These are phyloP conservation scores for Heloderma charlesbogerti DNA, from an alignment of 2,113 vertebrate species.

Conservation along the genomic window DNA sequence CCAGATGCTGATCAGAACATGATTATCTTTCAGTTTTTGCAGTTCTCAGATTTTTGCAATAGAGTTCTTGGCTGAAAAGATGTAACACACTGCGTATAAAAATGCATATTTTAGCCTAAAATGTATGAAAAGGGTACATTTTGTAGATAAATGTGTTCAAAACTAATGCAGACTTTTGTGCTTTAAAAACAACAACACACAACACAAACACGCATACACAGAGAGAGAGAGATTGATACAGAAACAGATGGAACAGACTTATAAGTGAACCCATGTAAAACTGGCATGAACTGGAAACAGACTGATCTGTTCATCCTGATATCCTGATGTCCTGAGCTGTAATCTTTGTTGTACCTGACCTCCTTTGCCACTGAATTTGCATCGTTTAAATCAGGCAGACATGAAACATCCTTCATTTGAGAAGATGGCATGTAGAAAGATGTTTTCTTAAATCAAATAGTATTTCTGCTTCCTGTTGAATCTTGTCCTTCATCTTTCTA, in stretches of 20 bases:
- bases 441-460: slow-evolving; percentile 55
- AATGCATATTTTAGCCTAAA: too few relatives aligned
- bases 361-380: background rate
- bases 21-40: background rate
- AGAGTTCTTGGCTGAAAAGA: background rate
- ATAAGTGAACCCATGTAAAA: background rate
- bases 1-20: too few relatives aligned
- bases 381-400: slow-evolving; percentile 50
- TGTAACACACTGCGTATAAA: background rate
- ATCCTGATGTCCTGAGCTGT: background rate
- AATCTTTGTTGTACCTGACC: background rate
- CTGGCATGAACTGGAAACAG: background rate
- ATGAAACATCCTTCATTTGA: slow-evolving; percentile 50
- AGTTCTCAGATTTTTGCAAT: background rate
- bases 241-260: background rate
- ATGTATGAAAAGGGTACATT: too few relatives aligned
- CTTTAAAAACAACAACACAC: too few relatives aligned
- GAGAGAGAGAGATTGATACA: background rate
- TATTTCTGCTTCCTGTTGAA: slow-evolving; percentile 66
- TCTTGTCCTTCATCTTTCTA: slow-evolving; percentile 24
- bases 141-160: too few relatives aligned
- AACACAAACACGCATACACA: too few relatives aligned
- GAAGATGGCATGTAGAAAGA: slow-evolving; percentile 38
- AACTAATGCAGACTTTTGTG: too few relatives aligned
- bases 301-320: background rate